Evolutionary conservation across 2,888 invertebrate species (phyloP), one percentile per base, ranked within the genome.

Genomic region (Apantesis nais): DNA sequence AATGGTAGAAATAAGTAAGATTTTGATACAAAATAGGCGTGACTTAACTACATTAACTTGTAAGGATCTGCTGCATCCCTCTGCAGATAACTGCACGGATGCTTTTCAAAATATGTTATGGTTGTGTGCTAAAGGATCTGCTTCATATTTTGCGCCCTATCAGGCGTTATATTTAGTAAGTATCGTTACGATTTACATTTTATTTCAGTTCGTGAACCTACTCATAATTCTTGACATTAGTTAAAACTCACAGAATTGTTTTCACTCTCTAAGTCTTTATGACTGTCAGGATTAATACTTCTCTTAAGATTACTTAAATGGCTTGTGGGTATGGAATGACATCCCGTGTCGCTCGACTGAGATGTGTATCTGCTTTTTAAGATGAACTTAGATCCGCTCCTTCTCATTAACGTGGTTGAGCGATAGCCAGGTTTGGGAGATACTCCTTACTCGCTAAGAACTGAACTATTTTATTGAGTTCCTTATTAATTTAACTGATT

Each of bases 1-100:
- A 82, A 94, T 94, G 94, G 93, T 90, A 44, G 93, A 93, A 90
- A 66, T 93, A 5, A 94, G 94, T 80, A 94, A 91, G 78, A 86
- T 89, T 67, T 81, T 90, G 80, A 73, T 88, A 11, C 80, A 90
- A 25, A 69, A 70, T 22, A 82, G 39, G 8, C 22, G 84, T 31
- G 83, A 78, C 31, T 12, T 91, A 19, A 66, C 74, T 11, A 19
- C 78, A 25, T 68, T 74, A 29, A 60, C 90, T 1, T 95, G 94
- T 78, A 74, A 77, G 14, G 71, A 86, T 31, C 68, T 94, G 19
- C 11, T 95, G 37, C 94, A 95, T 78, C 94, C 94, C 4, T 89
- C 91, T 87, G 88, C 91, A 16, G 78, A 85, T 11, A 93, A 86
- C 66, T 95, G 94, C 70, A 58, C 75, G 16, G 63, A 82, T 64